phyloP scores from a whole-genome alignment of 2,113 vertebrate species.

The Euleptes europaea region DNA sequence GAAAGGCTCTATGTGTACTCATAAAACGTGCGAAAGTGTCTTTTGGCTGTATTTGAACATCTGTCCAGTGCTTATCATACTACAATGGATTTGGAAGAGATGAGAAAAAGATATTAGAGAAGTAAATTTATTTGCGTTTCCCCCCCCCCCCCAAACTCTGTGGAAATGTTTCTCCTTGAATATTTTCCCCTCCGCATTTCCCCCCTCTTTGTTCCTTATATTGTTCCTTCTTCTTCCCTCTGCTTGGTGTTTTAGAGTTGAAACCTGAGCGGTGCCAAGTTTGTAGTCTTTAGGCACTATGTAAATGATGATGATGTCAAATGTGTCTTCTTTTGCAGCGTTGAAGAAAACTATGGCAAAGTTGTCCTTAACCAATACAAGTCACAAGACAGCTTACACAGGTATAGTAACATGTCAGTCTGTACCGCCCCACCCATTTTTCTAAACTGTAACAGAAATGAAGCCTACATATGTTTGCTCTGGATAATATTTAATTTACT shows the following conservation, averaged over 20 bases:
- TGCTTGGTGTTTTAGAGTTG: too few relatives aligned
- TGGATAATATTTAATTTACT: neutral
- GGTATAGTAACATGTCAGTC: conserved; percentile 54
- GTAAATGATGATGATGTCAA: neutral
- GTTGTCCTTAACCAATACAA: conserved; percentile 73
- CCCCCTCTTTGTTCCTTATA: neutral
- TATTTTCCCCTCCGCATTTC: neutral
- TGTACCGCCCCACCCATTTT: neutral
- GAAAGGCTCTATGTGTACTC: neutral
- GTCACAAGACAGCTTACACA: conserved; percentile 78
- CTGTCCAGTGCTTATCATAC: neutral
- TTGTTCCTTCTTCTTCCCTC: too few relatives aligned
- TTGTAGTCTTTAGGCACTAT: neutral
- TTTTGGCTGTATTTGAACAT: neutral
- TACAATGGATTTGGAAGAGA: neutral
- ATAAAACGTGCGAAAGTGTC: neutral
- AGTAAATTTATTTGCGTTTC: neutral
- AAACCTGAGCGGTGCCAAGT: neutral
- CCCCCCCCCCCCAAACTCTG: neutral
- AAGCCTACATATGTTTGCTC: neutral
- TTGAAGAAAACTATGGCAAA: conserved; percentile 87
- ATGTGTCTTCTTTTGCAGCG: conserved; percentile 71
- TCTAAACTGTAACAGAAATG: neutral
- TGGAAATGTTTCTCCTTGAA: neutral
- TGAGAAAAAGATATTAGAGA: neutral